Conservation (phyloP, 2,797 vertebrate species). For the Spinus olivaceus region DNA sequence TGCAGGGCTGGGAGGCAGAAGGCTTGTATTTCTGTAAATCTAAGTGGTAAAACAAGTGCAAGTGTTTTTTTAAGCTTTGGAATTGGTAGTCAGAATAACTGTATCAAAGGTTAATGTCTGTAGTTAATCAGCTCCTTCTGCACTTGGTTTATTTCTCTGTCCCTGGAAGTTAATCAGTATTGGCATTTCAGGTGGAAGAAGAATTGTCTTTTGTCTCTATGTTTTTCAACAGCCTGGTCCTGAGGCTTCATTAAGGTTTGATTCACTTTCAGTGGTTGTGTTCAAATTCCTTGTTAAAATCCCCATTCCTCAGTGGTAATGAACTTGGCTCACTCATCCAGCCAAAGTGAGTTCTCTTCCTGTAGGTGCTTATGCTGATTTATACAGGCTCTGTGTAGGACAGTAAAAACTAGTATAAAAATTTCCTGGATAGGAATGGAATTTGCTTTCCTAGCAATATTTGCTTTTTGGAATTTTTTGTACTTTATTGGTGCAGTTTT, state of each 20-base stretch:
- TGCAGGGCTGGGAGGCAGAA: not conserved
- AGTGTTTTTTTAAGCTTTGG: not conserved
- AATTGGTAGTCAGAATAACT: not conserved
- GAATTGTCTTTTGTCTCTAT: not conserved
- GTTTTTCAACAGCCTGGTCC: not conserved
- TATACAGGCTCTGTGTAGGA: not conserved
- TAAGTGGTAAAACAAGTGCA: not conserved
- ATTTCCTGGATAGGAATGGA: not conserved
- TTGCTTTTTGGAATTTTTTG: not conserved
- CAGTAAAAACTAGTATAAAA: not conserved
- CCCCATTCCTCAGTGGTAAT: not conserved
- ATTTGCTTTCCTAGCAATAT: not conserved
- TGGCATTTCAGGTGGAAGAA: not conserved
- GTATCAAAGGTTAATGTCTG: constrained; percentile 5
- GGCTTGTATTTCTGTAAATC: not conserved
- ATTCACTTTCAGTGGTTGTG: not conserved
- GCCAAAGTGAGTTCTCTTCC: not conserved
- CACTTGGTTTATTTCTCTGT: not conserved
- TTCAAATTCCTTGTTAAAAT: not conserved
- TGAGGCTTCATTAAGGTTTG: not conserved
- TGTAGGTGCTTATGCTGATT: not conserved
- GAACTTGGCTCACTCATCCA: not conserved
- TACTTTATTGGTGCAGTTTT: not conserved
- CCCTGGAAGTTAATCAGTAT: not conserved
- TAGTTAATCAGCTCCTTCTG: not conserved